Conservation (phyloP, 2,888 invertebrate species). For the Creontiades dilutus region DNA sequence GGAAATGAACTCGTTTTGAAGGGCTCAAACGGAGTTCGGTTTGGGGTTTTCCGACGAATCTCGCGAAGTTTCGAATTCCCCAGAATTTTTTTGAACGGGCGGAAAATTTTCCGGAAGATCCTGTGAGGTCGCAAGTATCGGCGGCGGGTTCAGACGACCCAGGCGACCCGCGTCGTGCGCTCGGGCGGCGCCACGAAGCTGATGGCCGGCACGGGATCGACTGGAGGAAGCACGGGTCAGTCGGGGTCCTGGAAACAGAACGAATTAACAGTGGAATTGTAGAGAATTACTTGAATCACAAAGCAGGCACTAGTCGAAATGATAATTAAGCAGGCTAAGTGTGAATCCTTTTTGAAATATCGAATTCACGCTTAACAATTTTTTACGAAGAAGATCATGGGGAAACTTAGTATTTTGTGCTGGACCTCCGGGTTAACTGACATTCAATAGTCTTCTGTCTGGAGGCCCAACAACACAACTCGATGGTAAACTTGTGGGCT, state of each 20-base stretch:
- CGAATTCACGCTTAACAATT: too few species aligned
- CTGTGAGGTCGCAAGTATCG: not conserved
- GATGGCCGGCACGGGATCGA: constrained; percentile 78
- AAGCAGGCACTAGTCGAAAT: too few species aligned
- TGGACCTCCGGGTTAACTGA: too few species aligned
- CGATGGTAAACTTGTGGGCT: too few species aligned
- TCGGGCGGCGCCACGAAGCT: constrained; percentile 77
- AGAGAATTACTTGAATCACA: too few species aligned
- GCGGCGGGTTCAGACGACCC: constrained; percentile 80
- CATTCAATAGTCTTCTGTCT: too few species aligned
- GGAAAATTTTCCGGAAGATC: constrained; percentile 38
- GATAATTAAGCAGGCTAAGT: too few species aligned
- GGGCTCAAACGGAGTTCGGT: not conserved
- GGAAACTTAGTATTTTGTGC: too few species aligned
- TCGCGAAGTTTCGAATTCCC: not conserved
- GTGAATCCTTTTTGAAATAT: too few species aligned
- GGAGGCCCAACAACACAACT: too few species aligned
- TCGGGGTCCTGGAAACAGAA: constrained; percentile 76
- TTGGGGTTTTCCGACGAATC: not conserved
- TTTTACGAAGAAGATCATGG: too few species aligned
- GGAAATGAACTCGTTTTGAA: not conserved
- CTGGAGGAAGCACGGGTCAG: constrained; percentile 76
- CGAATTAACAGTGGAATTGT: too few species aligned
- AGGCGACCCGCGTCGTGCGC: constrained; percentile 78
- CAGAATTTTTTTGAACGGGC: constrained; percentile 35